These are phyloP conservation scores for Xestobium rufovillosum DNA, from an alignment of 2,888 invertebrate genomes.

Conservation along the genomic window DNA sequence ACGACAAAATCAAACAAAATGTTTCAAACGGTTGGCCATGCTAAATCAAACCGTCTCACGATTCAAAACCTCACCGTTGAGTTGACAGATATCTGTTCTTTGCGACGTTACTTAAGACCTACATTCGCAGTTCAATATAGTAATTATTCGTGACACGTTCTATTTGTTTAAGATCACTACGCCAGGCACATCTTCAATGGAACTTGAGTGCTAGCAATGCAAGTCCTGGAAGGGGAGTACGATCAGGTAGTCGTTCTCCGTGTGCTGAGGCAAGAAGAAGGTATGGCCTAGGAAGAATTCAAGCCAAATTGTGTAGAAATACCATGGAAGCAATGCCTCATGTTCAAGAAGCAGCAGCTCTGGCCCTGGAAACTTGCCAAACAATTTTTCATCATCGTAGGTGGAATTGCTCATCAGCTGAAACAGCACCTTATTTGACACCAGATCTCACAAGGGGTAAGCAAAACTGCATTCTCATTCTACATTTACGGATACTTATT, in stretches of 20 bases:
- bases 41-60: no score
- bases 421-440: constrained; percentile 62
- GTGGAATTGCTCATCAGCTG: constrained; percentile 79
- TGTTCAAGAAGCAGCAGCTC: constrained; percentile 64
- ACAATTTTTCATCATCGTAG: constrained; percentile 62
- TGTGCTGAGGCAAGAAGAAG: constrained; percentile 37
- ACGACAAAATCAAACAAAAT: no score
- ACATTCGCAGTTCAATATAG: no score
- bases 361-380: constrained; percentile 63
- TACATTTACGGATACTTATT: no score
- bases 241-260: constrained; percentile 36
- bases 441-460: constrained; percentile 72
- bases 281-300: constrained; percentile 51
- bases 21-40: no score
- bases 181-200: constrained; percentile 40
- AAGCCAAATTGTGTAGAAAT: constrained; percentile 58
- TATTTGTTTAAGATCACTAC: constrained; percentile 35
- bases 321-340: constrained; percentile 65
- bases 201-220: constrained; percentile 30
- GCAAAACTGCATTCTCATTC: constrained; percentile 14
- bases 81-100: no score
- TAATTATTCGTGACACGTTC: no score
- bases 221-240: constrained; percentile 34
- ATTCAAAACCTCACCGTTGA: no score
- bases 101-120: no score